phyloP scores from a whole-genome alignment of 2,888 invertebrate species.

The Eupsilia transversa region DNA sequence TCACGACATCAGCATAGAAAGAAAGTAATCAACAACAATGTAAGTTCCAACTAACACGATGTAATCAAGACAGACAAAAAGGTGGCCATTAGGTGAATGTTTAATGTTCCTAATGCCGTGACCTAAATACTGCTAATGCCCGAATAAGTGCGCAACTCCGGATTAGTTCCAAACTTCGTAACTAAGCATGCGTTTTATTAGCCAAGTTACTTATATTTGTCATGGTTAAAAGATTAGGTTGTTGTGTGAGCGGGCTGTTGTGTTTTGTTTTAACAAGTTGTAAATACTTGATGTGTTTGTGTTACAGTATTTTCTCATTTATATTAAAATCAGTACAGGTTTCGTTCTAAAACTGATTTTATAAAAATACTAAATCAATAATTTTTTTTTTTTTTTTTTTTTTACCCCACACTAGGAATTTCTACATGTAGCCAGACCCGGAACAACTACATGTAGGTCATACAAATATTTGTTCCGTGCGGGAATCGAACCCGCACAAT shows the following conservation, averaged over 20 bases:
- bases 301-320: not conserved
- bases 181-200: conserved; percentile 65
- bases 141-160: conserved; percentile 62
- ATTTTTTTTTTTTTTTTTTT: too few species aligned
- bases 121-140: conserved; percentile 59
- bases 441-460: too few species aligned
- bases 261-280: conserved; percentile 29
- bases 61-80: conserved; percentile 65
- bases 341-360: not conserved
- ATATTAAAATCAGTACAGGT: not conserved
- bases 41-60: conserved; percentile 44
- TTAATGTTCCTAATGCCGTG: conserved; percentile 58
- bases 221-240: conserved; percentile 45
- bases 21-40: conserved; percentile 49
- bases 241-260: conserved; percentile 11
- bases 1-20: conserved; percentile 1
- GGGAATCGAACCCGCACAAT: too few species aligned
- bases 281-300: not conserved
- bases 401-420: too few species aligned
- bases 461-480: too few species aligned
- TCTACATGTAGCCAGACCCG: too few species aligned
- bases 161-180: conserved; percentile 64
- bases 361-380: not conserved
- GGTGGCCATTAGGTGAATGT: conserved; percentile 64
- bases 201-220: conserved; percentile 55